A percentile compares a stretch with the other conserved stretches of the same genome.
phyloP scores from a whole-genome alignment of 2,888 invertebrate genomes.

The Aleiodes testaceus region DNA sequence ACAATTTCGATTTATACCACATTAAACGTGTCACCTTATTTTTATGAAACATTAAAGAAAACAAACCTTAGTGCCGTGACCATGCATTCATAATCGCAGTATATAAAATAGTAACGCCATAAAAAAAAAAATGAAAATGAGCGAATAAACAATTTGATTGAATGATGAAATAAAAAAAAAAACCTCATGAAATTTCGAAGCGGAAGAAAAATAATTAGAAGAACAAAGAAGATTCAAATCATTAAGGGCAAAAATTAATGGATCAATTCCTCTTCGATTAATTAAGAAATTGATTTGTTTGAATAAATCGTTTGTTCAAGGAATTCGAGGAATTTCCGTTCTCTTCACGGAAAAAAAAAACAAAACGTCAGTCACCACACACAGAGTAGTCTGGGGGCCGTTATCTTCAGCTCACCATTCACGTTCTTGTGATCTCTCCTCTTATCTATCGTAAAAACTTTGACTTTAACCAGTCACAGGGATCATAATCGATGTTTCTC shows the following conservation, averaged over 20 bases:
- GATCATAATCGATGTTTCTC: conserved; percentile 67
- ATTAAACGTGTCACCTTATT: conserved; percentile 22
- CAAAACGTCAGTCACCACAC: background rate
- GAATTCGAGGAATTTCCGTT: no score
- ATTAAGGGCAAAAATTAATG: no score
- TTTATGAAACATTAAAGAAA: conserved; percentile 16
- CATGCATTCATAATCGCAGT: background rate
- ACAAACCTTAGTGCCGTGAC: background rate
- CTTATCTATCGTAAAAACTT: conserved; percentile 70
- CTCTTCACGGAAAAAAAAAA: no score
- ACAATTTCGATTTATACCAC: conserved; percentile 15
- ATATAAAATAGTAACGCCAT: conserved; percentile 45
- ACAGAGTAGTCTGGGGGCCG: background rate
- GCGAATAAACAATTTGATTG: conserved; percentile 37
- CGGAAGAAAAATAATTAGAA: no score
- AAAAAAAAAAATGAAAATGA: conserved; percentile 31
- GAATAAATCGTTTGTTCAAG: no score
- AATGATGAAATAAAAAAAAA: conserved; percentile 24
- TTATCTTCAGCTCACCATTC: conserved; percentile 40
- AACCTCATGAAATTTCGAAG: no score
- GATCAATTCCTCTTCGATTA: no score
- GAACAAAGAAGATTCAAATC: no score
- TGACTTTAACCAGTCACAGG: conserved; percentile 67
- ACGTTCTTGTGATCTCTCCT: conserved; percentile 32
- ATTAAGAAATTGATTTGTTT: no score